Percentiles rank a stretch among this genome's conserved stretches.
Conservation (phyloP, 2,113 vertebrate genomes). For the Syngnathus floridae region DNA sequence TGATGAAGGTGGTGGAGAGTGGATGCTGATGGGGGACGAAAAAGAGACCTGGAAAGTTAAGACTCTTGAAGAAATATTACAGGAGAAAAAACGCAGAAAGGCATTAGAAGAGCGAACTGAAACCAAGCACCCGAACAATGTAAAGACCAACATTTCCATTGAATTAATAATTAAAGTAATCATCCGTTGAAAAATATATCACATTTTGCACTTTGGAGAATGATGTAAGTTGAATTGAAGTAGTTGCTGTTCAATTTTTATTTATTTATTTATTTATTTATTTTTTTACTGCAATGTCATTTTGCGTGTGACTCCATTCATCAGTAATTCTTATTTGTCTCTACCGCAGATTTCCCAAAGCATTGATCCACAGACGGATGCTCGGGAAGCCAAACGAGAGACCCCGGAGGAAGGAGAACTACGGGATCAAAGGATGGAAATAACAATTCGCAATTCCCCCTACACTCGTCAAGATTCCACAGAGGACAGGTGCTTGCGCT, state of each 20-base stretch:
- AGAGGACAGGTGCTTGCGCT: constrained; percentile 80
- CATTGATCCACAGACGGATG: constrained; percentile 84
- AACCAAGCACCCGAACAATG: constrained; percentile 85
- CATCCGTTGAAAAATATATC: not conserved
- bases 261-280: too few relatives aligned
- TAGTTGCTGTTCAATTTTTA: too few relatives aligned
- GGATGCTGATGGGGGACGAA: constrained; percentile 97
- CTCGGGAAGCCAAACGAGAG: constrained; percentile 92
- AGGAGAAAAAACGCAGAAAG: constrained; percentile 93
- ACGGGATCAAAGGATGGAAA: constrained; percentile 96
- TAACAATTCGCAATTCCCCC: constrained; percentile 94
- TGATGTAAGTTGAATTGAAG: not conserved
- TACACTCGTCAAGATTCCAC: constrained; percentile 89
- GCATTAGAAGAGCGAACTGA: constrained; percentile 92
- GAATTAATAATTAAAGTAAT: not conserved
- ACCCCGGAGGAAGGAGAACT: constrained; percentile 98
- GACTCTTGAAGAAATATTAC: constrained; percentile 97
- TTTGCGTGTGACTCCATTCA: not conserved
- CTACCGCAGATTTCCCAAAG: constrained; percentile 46
- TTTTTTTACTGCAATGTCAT: too few relatives aligned
- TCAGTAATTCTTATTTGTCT: not conserved
- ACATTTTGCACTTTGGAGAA: not conserved
- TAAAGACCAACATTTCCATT: constrained; percentile 49
- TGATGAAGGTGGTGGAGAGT: constrained; percentile 68
- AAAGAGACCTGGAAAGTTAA: constrained; percentile 99